Percentiles rank a stretch among this genome's conserved stretches.
Conservation (phyloP, 1,140 invertebrate species). For the Brachionus asplanchnoidis region DNA sequence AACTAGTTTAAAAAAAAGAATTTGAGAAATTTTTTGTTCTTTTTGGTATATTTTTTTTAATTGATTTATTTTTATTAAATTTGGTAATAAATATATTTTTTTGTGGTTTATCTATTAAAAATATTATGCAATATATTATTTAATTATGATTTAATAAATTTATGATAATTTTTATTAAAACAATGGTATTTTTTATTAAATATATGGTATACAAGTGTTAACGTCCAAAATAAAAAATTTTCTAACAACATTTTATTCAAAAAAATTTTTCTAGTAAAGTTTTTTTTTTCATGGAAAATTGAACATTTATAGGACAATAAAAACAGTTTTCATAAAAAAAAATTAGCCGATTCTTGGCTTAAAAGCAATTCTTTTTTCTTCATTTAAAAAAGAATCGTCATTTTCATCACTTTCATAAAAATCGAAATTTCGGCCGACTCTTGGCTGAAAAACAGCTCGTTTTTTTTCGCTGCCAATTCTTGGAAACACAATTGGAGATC, state of each 20-base stretch:
- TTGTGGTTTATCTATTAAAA: no score
- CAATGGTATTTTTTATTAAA: no score
- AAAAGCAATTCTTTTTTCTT: neutral
- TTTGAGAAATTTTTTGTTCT: no score
- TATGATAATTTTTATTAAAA: no score
- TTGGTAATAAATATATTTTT: no score
- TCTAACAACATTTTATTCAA: neutral
- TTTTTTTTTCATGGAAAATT: neutral
- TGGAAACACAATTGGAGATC: slow-evolving; percentile 7
- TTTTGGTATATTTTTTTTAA: no score
- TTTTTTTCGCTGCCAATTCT: neutral
- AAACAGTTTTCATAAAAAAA: neutral
- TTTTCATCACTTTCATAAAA: neutral
- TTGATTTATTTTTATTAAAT: no score
- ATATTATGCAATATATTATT: no score
- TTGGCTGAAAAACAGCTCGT: slow-evolving; percentile 11
- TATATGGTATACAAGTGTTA: no score
- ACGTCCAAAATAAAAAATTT: no score
- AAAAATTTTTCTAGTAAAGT: neutral
- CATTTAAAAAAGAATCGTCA: neutral
- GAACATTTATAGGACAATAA: neutral
- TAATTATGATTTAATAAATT: no score
- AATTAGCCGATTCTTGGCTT: slow-evolving; percentile 30
- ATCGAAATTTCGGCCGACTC: slow-evolving; percentile 12
- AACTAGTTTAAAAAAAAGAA: no score